Evolutionary conservation across 2,888 invertebrate species (phyloP).

Genomic region (Malacosoma neustria): DNA sequence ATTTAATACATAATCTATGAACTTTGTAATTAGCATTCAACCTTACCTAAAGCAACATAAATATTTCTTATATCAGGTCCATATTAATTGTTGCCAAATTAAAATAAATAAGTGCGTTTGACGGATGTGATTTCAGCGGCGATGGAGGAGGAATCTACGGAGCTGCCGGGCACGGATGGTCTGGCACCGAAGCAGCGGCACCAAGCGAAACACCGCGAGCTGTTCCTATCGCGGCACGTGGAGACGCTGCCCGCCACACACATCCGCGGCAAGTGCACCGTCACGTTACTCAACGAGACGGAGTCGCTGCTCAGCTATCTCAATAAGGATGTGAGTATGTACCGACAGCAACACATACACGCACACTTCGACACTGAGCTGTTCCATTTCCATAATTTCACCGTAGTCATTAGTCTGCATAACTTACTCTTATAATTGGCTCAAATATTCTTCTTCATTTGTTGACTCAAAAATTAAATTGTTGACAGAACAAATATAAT

Average conservation of each 20-base stretch:
- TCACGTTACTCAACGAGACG: constrained; percentile 98
- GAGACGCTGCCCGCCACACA: constrained; percentile 99
- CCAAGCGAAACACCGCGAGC: constrained; percentile 97
- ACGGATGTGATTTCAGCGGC: constrained; percentile 76
- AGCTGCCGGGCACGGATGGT: constrained; percentile 76
- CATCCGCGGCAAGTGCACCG: constrained; percentile 99
- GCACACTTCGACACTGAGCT: constrained; percentile 7
- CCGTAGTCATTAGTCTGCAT: no score
- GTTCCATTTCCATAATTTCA: no score
- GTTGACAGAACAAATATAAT: no score
- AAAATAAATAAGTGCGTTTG: no score
- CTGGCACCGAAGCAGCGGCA: constrained; percentile 91
- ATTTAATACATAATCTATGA: no score
- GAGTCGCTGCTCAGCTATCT: constrained; percentile 97
- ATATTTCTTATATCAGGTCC: no score
- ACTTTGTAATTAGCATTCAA: no score
- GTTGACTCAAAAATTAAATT: no score
- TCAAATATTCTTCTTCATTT: no score
- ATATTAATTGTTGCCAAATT: no score
- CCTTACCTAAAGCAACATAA: no score
- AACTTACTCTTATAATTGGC: no score
- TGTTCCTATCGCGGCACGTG: constrained; percentile 97
- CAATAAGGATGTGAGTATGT: constrained; percentile 91
- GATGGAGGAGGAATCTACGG: constrained; percentile 79
- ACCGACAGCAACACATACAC: constrained; percentile 34